A percentile compares a stretch with the other conserved stretches of the same genome.
Conservation (phyloP, 2,888 invertebrate genomes). For the Drosophila prostipennis region DNA sequence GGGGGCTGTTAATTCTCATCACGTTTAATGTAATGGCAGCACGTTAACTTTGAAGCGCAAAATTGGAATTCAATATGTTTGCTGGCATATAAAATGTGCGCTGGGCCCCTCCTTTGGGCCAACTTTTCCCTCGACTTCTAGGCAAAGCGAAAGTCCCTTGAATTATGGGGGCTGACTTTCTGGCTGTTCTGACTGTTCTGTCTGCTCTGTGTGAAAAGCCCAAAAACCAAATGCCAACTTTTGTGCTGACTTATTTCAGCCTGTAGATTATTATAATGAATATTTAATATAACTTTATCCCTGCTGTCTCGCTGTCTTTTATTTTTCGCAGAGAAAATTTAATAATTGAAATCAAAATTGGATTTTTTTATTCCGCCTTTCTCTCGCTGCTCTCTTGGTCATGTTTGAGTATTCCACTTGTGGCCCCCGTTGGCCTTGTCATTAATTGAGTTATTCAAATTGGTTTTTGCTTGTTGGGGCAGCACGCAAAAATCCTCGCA, state of each 20-base stretch:
- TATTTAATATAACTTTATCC: conserved; percentile 67
- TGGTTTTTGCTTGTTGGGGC: conserved; percentile 41
- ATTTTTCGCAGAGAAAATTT: conserved; percentile 27
- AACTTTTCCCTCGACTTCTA: conserved; percentile 45
- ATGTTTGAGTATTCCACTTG: conserved; percentile 26
- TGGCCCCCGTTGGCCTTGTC: conserved; percentile 35
- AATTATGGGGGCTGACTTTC: conserved; percentile 49
- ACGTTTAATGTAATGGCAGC: conserved; percentile 77
- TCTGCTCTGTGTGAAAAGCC: conserved; percentile 9
- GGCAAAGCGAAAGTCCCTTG: conserved; percentile 52
- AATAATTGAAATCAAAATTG: conserved; percentile 56
- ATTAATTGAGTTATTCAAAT: conserved; percentile 61
- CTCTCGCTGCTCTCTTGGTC: conserved; percentile 21
- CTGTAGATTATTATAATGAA: conserved; percentile 72
- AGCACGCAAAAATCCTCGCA: conserved; percentile 29
- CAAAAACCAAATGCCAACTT: conserved; percentile 48
- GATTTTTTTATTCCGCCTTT: conserved; percentile 15
- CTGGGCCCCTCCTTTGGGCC: conserved; percentile 11
- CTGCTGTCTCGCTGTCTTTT: conserved; percentile 9
- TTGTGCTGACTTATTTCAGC: conserved; percentile 41
- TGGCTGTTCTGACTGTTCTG: background rate
- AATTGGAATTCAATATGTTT: conserved; percentile 79
- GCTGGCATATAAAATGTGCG: conserved; percentile 65
- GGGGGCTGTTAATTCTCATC: conserved; percentile 77
- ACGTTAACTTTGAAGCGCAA: conserved; percentile 76